Percentiles rank a stretch among this genome's conserved stretches.
These are phyloP conservation scores for Vulpes ferrilata DNA, from an alignment of 2,113 vertebrate species.

Conservation along the genomic window DNA sequence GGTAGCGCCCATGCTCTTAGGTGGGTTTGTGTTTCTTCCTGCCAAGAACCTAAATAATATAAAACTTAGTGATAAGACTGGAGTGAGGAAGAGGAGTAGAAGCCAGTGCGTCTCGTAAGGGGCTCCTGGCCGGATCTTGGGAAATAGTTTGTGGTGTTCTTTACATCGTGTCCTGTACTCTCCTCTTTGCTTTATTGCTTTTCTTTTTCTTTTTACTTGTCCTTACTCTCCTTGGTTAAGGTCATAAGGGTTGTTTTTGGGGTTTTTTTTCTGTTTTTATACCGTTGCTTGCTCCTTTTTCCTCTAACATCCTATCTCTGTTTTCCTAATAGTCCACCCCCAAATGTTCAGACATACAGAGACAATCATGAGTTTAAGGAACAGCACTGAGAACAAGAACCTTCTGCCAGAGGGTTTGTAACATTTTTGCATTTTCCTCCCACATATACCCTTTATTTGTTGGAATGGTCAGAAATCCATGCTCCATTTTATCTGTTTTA, in stretches of 20 bases:
- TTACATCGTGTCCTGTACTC: not conserved
- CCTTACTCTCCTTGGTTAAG: not conserved
- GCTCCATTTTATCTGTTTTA: not conserved
- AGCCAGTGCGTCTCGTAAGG: not conserved
- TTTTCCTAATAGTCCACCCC: not conserved
- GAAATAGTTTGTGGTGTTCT: not conserved
- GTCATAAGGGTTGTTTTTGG: not conserved
- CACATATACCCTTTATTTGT: not conserved
- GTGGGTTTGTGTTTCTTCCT: not conserved
- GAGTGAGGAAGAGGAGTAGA: not conserved
- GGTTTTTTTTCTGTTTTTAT: not conserved
- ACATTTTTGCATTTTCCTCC: not conserved
- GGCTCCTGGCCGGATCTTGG: not conserved
- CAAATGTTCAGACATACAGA: no score
- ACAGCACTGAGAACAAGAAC: not conserved
- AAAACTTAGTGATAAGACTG: not conserved
- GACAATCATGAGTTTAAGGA: not conserved
- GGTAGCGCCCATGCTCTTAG: not conserved
- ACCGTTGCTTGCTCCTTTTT: not conserved
- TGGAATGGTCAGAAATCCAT: not conserved
- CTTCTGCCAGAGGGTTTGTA: not conserved
- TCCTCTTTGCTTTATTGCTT: not conserved
- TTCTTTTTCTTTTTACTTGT: not conserved
- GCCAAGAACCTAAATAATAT: not conserved
- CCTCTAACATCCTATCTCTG: not conserved